Base-by-base conservation (phyloP, 1,140 invertebrate genomes). In the Bombus terrestris region DNA sequence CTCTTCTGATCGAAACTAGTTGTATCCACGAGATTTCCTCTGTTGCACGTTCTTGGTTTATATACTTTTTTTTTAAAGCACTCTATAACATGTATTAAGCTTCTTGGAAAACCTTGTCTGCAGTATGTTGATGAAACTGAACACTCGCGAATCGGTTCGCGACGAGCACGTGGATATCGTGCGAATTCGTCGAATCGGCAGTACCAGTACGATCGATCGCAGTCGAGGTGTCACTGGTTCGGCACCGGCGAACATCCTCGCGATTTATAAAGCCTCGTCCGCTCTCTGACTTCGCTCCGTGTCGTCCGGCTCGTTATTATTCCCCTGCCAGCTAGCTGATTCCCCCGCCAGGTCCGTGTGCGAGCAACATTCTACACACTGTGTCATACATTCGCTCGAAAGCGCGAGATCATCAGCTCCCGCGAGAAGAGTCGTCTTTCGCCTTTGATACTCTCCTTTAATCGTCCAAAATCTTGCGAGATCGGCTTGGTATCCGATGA, bases 191-290 rank as follows among this genome's bases (percentile, higher is more conserved):
- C 2, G 43, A 83, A 35, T 62, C 35, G 13, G n/a, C 77, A 25
- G 53, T 32, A 71, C 47, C 64, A 69, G 73, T 74, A 71, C 47
- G 73, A 86, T 85, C 80, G 88, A 87, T 88, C 75, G 88, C 83
- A 88, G 89, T 86, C 87, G 92, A 92, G 91, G 90, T 93, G 92
- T 94, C 93, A 93, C 93, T 93, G 92, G 83, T 92, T 91, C 90
- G 90, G 83, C 85, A 88, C 91, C 76, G 91, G 86, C 88, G 90
- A 81, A 91, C 93, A 94, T 94, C 92, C 92, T 93, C 92, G 92
- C 93, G 92, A 94, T 94, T 94, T 94, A 94, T 94, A 94, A 94
- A 94, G 89, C 91, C 92, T 85, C 88, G 84, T 89, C 74, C 89
- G 90, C 91, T 92, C 91, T 91, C 89, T 86, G 64, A 88, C 92